Conservation (phyloP, 2,113 vertebrate genomes). For the Stigmatopora argus region DNA sequence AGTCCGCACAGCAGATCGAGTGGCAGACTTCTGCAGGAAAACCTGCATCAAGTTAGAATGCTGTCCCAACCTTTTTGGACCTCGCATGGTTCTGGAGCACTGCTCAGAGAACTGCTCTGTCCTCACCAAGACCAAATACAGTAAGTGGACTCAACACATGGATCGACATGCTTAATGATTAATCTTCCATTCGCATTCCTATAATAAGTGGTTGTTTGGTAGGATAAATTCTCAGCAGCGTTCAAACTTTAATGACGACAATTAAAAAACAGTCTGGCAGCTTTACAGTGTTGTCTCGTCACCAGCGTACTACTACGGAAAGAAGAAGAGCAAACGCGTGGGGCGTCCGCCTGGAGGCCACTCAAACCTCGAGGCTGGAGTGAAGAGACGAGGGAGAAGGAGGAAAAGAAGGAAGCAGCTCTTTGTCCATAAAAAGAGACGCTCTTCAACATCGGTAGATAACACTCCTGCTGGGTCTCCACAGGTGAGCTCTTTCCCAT, state of each 20-base stretch:
- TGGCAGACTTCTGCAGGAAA: slow-evolving; percentile 93
- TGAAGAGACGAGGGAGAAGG: slow-evolving; percentile 86
- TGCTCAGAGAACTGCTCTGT: slow-evolving; percentile 97
- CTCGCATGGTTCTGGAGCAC: slow-evolving; percentile 89
- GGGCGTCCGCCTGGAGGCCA: slow-evolving; percentile 87
- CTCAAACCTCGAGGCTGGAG: slow-evolving; percentile 84
- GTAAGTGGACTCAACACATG: slow-evolving; percentile 68
- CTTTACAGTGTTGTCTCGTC: slow-evolving; percentile 25
- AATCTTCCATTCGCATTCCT: neutral
- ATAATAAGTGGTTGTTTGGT: neutral
- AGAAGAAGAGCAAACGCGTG: slow-evolving; percentile 88
- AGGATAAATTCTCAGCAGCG: neutral
- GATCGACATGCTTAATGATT: neutral
- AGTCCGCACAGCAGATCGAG: slow-evolving; percentile 88
- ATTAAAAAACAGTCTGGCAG: neutral
- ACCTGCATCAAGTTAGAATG: slow-evolving; percentile 94
- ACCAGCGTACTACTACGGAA: slow-evolving; percentile 92
- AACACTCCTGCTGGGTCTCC: slow-evolving; percentile 90
- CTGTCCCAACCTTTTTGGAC: slow-evolving; percentile 94
- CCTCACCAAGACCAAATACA: slow-evolving; percentile 98
- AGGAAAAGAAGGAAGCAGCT: slow-evolving; percentile 93
- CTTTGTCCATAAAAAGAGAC: slow-evolving; percentile 96
- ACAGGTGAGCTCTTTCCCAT: slow-evolving; percentile 70
- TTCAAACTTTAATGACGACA: neutral
- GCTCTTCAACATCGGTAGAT: slow-evolving; percentile 86